Percentiles rank a stretch among this genome's conserved stretches.
These are phyloP conservation scores for Onychomys arenicola DNA, from an alignment of 2,797 vertebrate genomes.

Conservation along the genomic window DNA sequence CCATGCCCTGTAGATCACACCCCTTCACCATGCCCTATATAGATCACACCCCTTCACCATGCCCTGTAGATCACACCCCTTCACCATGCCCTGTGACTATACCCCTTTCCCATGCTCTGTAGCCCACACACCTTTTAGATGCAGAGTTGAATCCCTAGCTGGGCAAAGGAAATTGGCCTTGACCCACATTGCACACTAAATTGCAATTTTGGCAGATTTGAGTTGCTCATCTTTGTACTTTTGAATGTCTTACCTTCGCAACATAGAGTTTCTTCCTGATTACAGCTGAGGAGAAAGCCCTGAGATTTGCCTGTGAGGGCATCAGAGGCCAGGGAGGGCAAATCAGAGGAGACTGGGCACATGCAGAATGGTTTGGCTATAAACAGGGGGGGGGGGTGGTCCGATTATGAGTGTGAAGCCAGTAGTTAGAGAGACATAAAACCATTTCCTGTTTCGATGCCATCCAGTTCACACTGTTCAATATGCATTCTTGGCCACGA, in stretches of 20 bases:
- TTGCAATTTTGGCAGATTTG: background rate
- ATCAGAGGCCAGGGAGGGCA: background rate
- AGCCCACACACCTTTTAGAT: background rate
- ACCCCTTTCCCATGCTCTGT: too few species aligned
- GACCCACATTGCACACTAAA: background rate
- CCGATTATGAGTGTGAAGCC: background rate
- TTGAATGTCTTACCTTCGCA: background rate
- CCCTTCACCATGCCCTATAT: background rate
- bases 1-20: background rate
- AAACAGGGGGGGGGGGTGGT: background rate
- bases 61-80: background rate
- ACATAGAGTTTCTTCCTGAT: background rate
- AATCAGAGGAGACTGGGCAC: background rate
- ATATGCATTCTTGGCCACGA: background rate
- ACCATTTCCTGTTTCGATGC: background rate
- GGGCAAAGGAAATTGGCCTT: background rate
- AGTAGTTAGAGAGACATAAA: slow-evolving; percentile 13
- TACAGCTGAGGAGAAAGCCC: background rate
- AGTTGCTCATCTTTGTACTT: background rate
- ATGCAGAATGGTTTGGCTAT: background rate
- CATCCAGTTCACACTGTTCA: background rate
- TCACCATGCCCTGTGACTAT: background rate
- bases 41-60: background rate
- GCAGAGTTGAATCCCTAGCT: background rate
- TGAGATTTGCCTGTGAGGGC: background rate